Evolutionary conservation across 2,113 vertebrate genomes (phyloP).

Genomic region (Gallinago paraguaiae): DNA sequence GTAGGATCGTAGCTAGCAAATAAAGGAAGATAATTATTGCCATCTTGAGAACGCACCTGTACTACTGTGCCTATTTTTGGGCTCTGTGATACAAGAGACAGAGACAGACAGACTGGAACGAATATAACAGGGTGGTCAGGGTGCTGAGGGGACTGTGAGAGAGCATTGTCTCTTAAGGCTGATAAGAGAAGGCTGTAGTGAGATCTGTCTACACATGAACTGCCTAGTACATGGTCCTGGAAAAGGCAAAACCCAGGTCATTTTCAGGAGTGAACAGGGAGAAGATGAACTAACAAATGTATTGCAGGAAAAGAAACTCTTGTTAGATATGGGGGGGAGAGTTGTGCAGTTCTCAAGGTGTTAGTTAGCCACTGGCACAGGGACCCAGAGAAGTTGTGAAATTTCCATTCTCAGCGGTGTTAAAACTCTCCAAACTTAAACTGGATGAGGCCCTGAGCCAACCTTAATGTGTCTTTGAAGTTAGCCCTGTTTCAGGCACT

Average conservation of each 20-base stretch:
- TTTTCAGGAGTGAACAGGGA: background rate
- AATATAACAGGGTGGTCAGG: background rate
- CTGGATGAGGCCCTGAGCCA: background rate
- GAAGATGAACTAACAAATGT: background rate
- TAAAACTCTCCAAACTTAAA: background rate
- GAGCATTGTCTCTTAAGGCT: background rate
- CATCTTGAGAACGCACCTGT: background rate
- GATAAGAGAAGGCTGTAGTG: background rate
- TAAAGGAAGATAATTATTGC: background rate
- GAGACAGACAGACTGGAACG: background rate
- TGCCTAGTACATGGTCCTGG: background rate
- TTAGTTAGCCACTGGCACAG: background rate
- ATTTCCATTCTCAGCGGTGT: rapidly evolving
- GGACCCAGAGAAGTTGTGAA: background rate
- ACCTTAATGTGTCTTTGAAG: background rate
- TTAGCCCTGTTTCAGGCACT: background rate
- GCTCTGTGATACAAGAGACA: background rate
- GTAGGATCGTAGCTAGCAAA: background rate
- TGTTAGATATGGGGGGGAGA: background rate
- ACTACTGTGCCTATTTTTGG: background rate
- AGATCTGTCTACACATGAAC: background rate
- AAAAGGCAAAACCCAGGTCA: background rate
- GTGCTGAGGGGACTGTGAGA: background rate
- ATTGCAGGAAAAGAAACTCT: background rate
- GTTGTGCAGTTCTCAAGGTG: background rate